Percentiles rank a stretch among this genome's conserved stretches.
Evolutionary conservation across 2,113 vertebrate genomes (phyloP).

Genomic region (Corythaixoides concolor): DNA sequence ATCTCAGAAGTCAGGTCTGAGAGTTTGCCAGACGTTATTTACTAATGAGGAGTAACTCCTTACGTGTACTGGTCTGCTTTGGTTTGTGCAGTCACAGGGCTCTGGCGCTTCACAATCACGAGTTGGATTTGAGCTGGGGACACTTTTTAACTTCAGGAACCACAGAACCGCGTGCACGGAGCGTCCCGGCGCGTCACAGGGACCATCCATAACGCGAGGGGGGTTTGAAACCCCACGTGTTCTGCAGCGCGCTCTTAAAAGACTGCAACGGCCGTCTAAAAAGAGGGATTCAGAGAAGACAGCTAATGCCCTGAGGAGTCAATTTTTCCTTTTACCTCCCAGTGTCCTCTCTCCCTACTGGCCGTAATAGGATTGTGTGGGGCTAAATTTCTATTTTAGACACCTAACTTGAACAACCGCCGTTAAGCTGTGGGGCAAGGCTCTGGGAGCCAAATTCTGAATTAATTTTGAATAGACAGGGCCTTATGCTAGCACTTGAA

Average conservation of each 20-base stretch:
- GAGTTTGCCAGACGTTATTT: background rate
- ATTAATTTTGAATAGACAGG: background rate
- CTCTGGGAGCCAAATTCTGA: background rate
- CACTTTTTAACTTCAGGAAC: background rate
- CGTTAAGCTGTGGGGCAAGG: background rate
- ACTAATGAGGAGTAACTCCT: background rate
- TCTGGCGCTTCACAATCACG: background rate
- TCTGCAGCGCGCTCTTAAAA: fast-evolving
- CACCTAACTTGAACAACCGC: background rate
- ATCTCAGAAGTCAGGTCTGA: background rate
- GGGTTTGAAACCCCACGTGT: background rate
- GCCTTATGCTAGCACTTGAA: background rate
- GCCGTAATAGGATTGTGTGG: background rate
- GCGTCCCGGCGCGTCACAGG: background rate
- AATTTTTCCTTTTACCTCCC: background rate
- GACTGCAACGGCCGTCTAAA: fast-evolving
- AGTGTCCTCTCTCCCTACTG: background rate
- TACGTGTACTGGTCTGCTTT: background rate
- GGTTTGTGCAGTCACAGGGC: background rate
- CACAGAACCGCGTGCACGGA: background rate
- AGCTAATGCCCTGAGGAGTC: background rate
- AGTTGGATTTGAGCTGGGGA: background rate
- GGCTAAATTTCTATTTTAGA: background rate
- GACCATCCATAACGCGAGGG: background rate
- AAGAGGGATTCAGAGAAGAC: background rate